Evolutionary conservation across 2,888 invertebrate genomes (phyloP).

Genomic region (Leptopilina syphax): DNA sequence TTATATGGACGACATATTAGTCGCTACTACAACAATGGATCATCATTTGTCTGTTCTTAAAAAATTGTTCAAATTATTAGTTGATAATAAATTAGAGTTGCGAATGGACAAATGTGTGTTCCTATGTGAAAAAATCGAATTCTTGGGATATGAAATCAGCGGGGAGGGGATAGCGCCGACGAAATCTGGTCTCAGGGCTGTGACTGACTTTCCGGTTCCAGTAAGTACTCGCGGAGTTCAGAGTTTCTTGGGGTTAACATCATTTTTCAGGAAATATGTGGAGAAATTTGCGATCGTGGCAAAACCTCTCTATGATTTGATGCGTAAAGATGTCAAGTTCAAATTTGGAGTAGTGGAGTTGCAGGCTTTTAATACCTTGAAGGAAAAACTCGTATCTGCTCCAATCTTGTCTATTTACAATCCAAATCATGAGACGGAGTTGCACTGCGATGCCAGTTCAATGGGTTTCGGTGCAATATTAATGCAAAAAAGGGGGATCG

Average conservation of each 20-base stretch:
- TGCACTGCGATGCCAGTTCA: constrained; percentile 57
- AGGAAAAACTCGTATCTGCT: constrained; percentile 48
- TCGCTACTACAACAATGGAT: neutral
- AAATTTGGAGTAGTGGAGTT: constrained; percentile 56
- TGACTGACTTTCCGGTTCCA: constrained; percentile 36
- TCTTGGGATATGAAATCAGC: constrained; percentile 46
- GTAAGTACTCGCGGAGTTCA: constrained; percentile 34
- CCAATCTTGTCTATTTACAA: constrained; percentile 66
- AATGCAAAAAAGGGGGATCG: constrained; percentile 19
- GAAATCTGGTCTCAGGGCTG: constrained; percentile 30
- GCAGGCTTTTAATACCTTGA: constrained; percentile 51
- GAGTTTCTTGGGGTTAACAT: constrained; percentile 40
- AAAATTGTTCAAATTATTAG: no score
- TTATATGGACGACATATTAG: neutral
- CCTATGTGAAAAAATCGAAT: constrained; percentile 39
- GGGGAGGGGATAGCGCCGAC: constrained; percentile 22
- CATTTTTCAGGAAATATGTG: constrained; percentile 45
- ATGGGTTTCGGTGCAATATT: constrained; percentile 30
- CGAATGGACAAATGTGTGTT: constrained; percentile 51
- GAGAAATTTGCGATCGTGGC: constrained; percentile 41
- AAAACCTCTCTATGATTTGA: constrained; percentile 36
- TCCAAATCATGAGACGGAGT: constrained; percentile 64
- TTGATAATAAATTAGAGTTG: constrained; percentile 36
- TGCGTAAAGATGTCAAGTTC: constrained; percentile 30
- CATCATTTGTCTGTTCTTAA: neutral